Base-by-base conservation (phyloP, 2,113 vertebrate species). In the Takifugu bimaculatus region DNA sequence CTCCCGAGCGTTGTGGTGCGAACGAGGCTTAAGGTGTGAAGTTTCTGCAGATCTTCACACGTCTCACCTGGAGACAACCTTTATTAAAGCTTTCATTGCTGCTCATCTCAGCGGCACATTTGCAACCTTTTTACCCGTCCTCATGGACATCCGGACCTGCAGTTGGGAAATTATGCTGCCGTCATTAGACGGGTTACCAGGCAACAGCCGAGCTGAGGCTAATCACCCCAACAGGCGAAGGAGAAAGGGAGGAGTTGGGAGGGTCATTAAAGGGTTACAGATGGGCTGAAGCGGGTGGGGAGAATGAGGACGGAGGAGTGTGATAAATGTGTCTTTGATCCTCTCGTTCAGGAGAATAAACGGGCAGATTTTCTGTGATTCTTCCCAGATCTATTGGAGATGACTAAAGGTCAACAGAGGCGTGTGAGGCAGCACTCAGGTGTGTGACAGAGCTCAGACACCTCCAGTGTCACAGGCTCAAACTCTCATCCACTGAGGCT, bases 141-240 rank as follows among this genome's bases (percentile, higher is more conserved):
- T 44, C 29, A 43, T 6, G 53, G 54, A 68, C 48, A 60, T 50
- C 60, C 60, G 60, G 45, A 51, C 29, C 14, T 11, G 26, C 39
- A 39, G 50, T 20, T 13, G 39, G 1, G 1, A 54, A 75, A 68
- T 65, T 51, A 71, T 20, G 54, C 53, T 28, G 6, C 25, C 39
- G 51, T 54, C 51, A 51, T 74, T 74, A 66, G 61, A 7, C 2
- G 1, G 7, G 81, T 78, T 68, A 50, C 81, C 54, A 74, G 55
- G 81, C 75, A 74, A 78, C 63, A 0, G 39, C 29, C 52, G 39
- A 68, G 54, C 63, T 3, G 5, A 59, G 55, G 63, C 54, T 74
- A 60, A 83, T 83, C 70, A 63, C 51, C 2, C 45, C 57, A 65
- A 65, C 77, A 66, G 54, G 47, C 47, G 6, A 20, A 4, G 32